phyloP scores from a whole-genome alignment of 2,888 invertebrate species.

The Capitulum mitella region DNA sequence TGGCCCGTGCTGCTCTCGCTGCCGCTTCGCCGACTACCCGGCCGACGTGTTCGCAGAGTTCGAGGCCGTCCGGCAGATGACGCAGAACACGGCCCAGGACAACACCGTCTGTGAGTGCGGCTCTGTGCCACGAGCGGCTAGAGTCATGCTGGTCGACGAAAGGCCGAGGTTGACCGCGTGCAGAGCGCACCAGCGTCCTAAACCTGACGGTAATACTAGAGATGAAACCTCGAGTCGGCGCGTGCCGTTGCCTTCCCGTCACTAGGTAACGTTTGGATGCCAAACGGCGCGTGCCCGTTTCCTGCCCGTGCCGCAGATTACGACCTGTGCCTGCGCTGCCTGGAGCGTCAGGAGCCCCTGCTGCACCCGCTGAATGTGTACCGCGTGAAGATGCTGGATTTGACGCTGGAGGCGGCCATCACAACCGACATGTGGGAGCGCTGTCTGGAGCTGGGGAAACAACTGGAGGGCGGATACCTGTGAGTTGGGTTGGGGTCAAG shows the following conservation, averaged over 20 bases:
- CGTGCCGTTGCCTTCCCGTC: too few species aligned
- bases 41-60: background rate
- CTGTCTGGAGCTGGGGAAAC: conserved; percentile 61
- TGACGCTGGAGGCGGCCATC: conserved; percentile 72
- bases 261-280: background rate
- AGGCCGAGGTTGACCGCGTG: too few species aligned
- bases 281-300: background rate
- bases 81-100: background rate
- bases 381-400: conserved; percentile 67
- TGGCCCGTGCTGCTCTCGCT: background rate
- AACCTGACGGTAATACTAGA: too few species aligned
- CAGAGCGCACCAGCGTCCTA: too few species aligned
- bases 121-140: too few species aligned
- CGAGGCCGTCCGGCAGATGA: background rate
- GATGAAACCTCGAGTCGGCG: too few species aligned
- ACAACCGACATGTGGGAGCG: conserved; percentile 66
- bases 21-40: background rate
- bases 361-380: conserved; percentile 66
- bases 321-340: conserved; percentile 68
- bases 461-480: conserved; percentile 67
- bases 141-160: too few species aligned
- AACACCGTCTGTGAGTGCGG: background rate
- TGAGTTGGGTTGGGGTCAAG: too few species aligned
- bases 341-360: conserved; percentile 60
- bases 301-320: conserved; percentile 49